Percentiles rank a stretch among this genome's conserved stretches.
Conservation (phyloP, 2,113 vertebrate species). For the Colinus virginianus region DNA sequence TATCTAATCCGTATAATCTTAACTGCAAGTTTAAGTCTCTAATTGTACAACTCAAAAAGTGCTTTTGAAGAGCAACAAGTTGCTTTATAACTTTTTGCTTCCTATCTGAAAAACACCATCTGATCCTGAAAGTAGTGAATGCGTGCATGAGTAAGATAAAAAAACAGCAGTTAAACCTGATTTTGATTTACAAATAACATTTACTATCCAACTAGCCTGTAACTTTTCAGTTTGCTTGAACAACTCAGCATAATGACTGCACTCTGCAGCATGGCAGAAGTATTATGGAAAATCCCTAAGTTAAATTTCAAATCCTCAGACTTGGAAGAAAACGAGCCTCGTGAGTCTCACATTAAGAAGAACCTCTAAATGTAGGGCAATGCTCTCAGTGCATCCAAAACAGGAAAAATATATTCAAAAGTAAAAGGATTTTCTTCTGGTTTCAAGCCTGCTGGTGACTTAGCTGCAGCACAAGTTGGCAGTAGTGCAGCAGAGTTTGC, state of each 20-base stretch:
- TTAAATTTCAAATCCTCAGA: conserved; percentile 53
- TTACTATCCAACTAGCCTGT: conserved; percentile 61
- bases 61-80: background rate
- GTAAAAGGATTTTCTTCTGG: background rate
- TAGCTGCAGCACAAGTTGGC: background rate
- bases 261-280: conserved; percentile 55
- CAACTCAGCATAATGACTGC: conserved; percentile 52
- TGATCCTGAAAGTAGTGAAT: conserved; percentile 5
- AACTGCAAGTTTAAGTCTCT: background rate
- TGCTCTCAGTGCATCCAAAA: background rate
- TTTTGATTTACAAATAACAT: conserved; percentile 63
- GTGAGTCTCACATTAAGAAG: background rate
- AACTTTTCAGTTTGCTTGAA: conserved; percentile 64
- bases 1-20: background rate
- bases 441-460: background rate
- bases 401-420: background rate
- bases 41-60: background rate
- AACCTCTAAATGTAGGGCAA: background rate
- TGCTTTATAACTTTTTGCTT: background rate
- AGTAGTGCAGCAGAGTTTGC: background rate
- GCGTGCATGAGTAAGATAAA: conserved; percentile 62
- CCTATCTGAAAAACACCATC: background rate
- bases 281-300: conserved; percentile 30
- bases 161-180: conserved; percentile 58
- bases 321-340: conserved; percentile 20